Conservation (phyloP, 1,140 invertebrate genomes). For the Sogatella furcifera region DNA sequence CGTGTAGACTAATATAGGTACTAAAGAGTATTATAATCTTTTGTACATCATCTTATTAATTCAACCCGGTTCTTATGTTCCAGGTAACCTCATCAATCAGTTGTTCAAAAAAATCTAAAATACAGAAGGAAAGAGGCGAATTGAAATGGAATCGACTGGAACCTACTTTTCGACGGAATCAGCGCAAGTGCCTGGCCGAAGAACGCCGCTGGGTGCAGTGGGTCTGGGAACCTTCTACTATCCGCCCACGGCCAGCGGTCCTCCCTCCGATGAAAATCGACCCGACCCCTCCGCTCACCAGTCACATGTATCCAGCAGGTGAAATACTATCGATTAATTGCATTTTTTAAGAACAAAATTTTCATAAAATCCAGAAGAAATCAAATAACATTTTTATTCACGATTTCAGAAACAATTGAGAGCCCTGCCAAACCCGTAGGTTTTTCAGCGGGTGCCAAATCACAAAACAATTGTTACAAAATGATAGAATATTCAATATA, state of each 20-base stretch:
- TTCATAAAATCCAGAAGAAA: too few relatives aligned
- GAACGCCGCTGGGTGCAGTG: constrained; percentile 70
- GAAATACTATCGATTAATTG: too few relatives aligned
- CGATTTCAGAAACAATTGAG: too few relatives aligned
- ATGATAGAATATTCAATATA: too few relatives aligned
- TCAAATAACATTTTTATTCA: too few relatives aligned
- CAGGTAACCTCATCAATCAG: background rate
- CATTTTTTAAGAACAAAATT: too few relatives aligned
- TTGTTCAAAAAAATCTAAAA: background rate
- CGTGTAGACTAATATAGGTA: too few relatives aligned
- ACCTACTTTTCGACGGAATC: constrained; percentile 9
- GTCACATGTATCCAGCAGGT: constrained; percentile 16
- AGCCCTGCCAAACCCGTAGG: too few relatives aligned
- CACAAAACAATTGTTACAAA: too few relatives aligned
- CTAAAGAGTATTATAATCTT: too few relatives aligned
- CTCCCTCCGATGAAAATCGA: constrained; percentile 62
- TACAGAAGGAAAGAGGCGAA: background rate
- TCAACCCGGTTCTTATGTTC: too few relatives aligned
- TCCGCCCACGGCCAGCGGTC: constrained; percentile 37
- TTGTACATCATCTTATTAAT: background rate
- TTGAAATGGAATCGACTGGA: constrained; percentile 4
- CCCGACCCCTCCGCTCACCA: constrained; percentile 47
- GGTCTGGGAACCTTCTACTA: constrained; percentile 70
- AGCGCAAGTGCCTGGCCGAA: constrained; percentile 47
- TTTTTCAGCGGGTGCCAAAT: too few relatives aligned